Evolutionary conservation across 2,797 vertebrate species (phyloP).

Genomic region (Acanthornis magna): DNA sequence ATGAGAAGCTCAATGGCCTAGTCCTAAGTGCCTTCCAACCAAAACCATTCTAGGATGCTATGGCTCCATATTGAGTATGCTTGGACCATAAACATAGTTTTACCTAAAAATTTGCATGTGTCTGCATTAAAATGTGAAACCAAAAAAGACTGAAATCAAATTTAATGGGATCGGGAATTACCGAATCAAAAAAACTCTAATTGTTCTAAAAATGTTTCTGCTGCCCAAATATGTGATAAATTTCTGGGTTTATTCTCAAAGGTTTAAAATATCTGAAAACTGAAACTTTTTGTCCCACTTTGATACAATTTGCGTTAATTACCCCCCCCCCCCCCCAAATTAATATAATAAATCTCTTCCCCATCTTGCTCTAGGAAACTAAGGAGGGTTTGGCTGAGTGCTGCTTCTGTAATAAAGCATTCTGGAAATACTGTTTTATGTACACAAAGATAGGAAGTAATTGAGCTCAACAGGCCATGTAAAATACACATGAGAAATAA

Average conservation of each 20-base stretch:
- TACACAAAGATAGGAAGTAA: slow-evolving; percentile 10
- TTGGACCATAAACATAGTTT: background rate
- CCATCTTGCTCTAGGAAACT: background rate
- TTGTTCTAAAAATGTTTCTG: background rate
- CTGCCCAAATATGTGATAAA: background rate
- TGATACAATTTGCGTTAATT: background rate
- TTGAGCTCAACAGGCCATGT: slow-evolving; percentile 32
- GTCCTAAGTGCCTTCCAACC: background rate
- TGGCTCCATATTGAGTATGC: background rate
- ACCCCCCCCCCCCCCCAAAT: background rate
- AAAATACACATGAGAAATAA: slow-evolving; percentile 52
- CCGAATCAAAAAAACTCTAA: background rate
- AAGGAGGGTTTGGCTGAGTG: background rate
- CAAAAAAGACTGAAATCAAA: rapidly evolving
- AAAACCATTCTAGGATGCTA: background rate
- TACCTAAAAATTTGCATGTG: background rate
- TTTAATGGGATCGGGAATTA: background rate
- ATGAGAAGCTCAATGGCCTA: background rate
- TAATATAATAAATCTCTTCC: background rate
- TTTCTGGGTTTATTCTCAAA: background rate
- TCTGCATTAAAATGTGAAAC: background rate
- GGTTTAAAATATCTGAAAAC: background rate
- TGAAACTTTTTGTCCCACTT: background rate
- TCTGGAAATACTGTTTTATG: background rate
- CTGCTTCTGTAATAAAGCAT: background rate